Percentiles rank a stretch among this genome's conserved stretches.
Conservation (phyloP, 2,888 invertebrate species). For the Auanema sp. region DNA sequence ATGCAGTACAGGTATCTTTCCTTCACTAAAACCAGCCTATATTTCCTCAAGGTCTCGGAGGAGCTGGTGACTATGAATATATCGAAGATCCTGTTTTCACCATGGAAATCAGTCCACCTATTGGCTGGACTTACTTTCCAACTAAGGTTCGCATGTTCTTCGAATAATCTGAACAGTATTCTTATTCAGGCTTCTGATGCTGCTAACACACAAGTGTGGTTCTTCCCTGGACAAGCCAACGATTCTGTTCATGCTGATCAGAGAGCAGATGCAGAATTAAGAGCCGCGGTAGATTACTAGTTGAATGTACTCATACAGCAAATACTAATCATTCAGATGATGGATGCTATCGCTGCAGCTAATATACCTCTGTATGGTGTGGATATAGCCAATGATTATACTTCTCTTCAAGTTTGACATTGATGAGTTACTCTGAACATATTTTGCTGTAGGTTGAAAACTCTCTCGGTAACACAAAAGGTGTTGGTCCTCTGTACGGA, state of each 20-base stretch:
- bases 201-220: slow-evolving; percentile 34
- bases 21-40: too few relatives aligned
- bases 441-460: slow-evolving; percentile 27
- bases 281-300: slow-evolving; percentile 31
- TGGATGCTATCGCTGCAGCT: slow-evolving; percentile 38
- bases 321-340: slow-evolving; percentile 29
- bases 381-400: slow-evolving; percentile 34
- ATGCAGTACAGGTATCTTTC: too few relatives aligned
- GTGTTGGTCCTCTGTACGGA: slow-evolving; percentile 38
- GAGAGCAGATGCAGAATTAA: slow-evolving; percentile 37
- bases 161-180: too few relatives aligned
- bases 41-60: neutral
- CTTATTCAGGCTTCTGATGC: slow-evolving; percentile 23
- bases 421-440: neutral
- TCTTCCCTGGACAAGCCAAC: slow-evolving; percentile 47
- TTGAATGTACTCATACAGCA: neutral
- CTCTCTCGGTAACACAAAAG: slow-evolving; percentile 26
- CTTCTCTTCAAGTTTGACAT: slow-evolving; percentile 27
- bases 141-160: slow-evolving; percentile 12
- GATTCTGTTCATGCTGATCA: slow-evolving; percentile 37
- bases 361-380: slow-evolving; percentile 35
- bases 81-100: slow-evolving; percentile 44
- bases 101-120: slow-evolving; percentile 48
- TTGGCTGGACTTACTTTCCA: slow-evolving; percentile 52
- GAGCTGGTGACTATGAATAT: slow-evolving; percentile 28